Conservation (phyloP, 1,140 invertebrate genomes). For the Frieseomelitta varia region DNA sequence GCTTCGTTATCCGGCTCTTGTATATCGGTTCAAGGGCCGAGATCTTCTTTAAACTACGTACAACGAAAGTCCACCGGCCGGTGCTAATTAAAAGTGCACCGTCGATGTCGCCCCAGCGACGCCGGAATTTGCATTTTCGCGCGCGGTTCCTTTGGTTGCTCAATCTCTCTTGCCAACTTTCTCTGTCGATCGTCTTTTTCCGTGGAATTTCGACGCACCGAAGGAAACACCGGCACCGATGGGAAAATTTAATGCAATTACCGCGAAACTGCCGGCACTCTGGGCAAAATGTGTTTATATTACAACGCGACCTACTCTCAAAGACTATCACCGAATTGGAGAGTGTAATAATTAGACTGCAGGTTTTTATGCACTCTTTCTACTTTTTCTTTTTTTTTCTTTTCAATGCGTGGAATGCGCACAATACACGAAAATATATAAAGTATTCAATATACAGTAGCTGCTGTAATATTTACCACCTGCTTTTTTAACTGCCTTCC, state of each 20-base stretch:
- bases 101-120: not conserved
- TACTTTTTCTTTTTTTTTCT: too few relatives aligned
- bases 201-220: not conserved
- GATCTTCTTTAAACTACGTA: slow-evolving; percentile 1
- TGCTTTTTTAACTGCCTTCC: too few relatives aligned
- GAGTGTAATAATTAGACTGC: too few relatives aligned
- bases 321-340: too few relatives aligned
- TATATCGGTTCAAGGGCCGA: not conserved
- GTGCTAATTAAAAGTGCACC: slow-evolving; percentile 16
- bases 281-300: not conserved
- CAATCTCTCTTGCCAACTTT: not conserved
- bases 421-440: too few relatives aligned
- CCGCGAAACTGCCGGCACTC: not conserved
- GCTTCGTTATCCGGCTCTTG: not conserved
- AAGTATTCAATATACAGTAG: too few relatives aligned
- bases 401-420: too few relatives aligned
- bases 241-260: slow-evolving; percentile 8
- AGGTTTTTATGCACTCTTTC: too few relatives aligned
- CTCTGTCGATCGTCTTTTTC: not conserved
- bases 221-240: not conserved
- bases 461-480: too few relatives aligned
- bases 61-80: not conserved
- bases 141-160: not conserved
- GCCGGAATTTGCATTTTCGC: slow-evolving; percentile 18
- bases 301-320: not conserved